phyloP scores from a whole-genome alignment of 2,888 invertebrate species.

The Stramonita haemastoma region DNA sequence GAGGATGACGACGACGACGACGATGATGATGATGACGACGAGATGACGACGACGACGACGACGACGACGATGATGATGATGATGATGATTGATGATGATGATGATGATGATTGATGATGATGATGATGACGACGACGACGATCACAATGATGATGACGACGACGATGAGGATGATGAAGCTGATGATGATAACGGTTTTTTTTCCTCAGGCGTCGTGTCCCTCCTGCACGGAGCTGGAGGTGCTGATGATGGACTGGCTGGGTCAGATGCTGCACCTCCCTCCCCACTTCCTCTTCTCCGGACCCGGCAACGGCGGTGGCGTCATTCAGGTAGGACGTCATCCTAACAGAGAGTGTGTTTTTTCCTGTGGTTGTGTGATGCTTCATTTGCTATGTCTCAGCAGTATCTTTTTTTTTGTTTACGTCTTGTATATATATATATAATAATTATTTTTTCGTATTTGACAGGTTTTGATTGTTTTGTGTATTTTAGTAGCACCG shows the following conservation, averaged over 20 bases:
- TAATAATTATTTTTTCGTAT: too few relatives aligned
- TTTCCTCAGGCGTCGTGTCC: slow-evolving; percentile 47
- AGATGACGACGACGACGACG: background rate
- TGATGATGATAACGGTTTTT: too few relatives aligned
- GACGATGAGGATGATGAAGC: background rate
- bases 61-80: slow-evolving; percentile 22
- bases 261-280: slow-evolving; percentile 95
- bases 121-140: slow-evolving; percentile 10
- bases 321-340: slow-evolving; percentile 62
- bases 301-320: slow-evolving; percentile 67
- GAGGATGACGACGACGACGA: background rate
- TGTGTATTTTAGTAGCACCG: too few relatives aligned
- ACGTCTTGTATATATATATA: too few relatives aligned
- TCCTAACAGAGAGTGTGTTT: background rate
- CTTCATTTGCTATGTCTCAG: background rate
- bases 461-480: too few relatives aligned
- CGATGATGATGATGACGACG: background rate
- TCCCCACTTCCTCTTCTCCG: slow-evolving; percentile 82
- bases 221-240: slow-evolving; percentile 50
- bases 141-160: background rate
- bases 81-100: slow-evolving; percentile 9
- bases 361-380: background rate
- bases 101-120: slow-evolving; percentile 24
- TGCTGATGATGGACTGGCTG: slow-evolving; percentile 86
- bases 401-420: background rate